Conservation (phyloP, 2,797 vertebrate species). For the Anguilla obscura region DNA sequence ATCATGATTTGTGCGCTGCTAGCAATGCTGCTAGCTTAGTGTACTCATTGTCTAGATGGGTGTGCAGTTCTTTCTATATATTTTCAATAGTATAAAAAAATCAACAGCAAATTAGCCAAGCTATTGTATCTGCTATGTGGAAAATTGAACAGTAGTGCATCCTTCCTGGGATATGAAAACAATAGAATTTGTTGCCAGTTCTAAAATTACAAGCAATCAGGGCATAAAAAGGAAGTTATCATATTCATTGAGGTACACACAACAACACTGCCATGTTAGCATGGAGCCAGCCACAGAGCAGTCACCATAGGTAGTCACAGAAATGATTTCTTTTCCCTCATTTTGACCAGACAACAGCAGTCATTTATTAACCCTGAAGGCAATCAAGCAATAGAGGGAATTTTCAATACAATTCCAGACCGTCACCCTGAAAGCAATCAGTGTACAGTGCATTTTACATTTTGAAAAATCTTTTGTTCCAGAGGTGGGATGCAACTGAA, state of each 20-base stretch:
- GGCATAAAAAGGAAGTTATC: background rate
- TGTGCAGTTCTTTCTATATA: background rate
- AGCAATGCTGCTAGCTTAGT: background rate
- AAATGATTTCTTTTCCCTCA: background rate
- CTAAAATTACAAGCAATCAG: background rate
- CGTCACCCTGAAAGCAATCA: background rate
- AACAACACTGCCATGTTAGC: background rate
- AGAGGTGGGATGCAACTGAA: background rate
- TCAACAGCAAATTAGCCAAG: background rate
- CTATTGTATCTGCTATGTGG: background rate
- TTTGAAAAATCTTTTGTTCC: background rate
- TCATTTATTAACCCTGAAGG: background rate
- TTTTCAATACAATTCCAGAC: background rate
- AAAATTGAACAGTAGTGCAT: background rate
- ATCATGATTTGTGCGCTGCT: background rate
- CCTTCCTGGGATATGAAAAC: background rate
- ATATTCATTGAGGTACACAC: background rate
- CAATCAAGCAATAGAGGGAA: background rate
- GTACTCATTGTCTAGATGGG: background rate
- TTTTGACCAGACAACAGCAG: background rate
- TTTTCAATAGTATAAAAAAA: background rate
- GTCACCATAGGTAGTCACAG: background rate
- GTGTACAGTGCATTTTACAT: background rate
- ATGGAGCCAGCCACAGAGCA: background rate
- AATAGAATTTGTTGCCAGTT: background rate